Conservation (phyloP, 1,140 invertebrate genomes). For the Heliothis virescens region DNA sequence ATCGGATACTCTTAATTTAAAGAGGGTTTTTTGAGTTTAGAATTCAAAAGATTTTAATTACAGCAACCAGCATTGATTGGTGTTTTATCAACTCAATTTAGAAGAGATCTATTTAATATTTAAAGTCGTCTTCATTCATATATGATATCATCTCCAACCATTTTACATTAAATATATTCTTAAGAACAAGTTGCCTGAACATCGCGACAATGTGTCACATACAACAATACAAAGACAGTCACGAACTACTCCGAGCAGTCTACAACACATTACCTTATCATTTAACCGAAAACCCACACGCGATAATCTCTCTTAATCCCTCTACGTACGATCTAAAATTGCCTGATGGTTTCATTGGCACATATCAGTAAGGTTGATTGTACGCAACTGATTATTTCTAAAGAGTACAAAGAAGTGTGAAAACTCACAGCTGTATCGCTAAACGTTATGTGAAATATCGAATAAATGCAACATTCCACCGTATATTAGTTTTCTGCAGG, state of each 20-base stretch:
- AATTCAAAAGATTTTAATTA: no score
- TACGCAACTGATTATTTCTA: slow-evolving; percentile 51
- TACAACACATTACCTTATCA: slow-evolving; percentile 35
- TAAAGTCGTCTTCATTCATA: no score
- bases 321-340: background rate
- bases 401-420: slow-evolving; percentile 60
- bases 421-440: slow-evolving; percentile 62
- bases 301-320: background rate
- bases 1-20: no score
- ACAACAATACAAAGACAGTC: slow-evolving; percentile 49
- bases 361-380: slow-evolving; percentile 18
- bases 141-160: no score
- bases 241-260: slow-evolving; percentile 46
- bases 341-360: background rate
- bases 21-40: no score
- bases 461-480: slow-evolving; percentile 53
- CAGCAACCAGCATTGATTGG: no score
- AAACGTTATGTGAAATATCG: slow-evolving; percentile 69
- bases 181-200: slow-evolving; percentile 6
- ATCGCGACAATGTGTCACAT: slow-evolving; percentile 15
- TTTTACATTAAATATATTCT: no score
- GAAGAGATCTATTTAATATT: no score
- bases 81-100: no score
- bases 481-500: slow-evolving; percentile 17
- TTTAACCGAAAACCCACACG: background rate